These are phyloP conservation scores for Cynoglossus semilaevis DNA, from an alignment of 2,113 vertebrate genomes.

Conservation along the genomic window DNA sequence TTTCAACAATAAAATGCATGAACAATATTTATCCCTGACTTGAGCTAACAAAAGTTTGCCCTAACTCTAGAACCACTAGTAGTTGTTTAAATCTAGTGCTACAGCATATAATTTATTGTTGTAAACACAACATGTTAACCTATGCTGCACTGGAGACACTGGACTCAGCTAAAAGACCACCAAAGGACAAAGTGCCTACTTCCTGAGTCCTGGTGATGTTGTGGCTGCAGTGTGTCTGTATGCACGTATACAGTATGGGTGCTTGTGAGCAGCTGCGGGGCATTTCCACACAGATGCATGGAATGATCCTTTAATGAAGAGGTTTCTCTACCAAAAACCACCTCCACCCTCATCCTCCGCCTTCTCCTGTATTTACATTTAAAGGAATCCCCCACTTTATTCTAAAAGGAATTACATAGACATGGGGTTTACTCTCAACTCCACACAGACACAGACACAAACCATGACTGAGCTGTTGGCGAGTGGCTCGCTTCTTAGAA, in stretches of 20 bases:
- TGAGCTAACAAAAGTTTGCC: background rate
- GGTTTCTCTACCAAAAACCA: conserved; percentile 62
- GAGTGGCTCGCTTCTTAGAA: conserved; percentile 37
- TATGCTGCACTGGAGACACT: no score
- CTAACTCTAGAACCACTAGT: background rate
- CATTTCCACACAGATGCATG: conserved; percentile 73
- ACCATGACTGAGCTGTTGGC: conserved; percentile 55
- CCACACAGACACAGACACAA: conserved; percentile 8
- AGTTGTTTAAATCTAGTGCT: background rate
- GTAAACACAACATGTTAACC: no score
- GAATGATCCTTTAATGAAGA: conserved; percentile 69
- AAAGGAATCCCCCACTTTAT: conserved; percentile 68
- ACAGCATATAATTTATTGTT: background rate
- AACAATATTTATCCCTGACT: background rate
- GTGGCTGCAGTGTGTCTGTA: conserved; percentile 55
- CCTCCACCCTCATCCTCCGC: conserved; percentile 29
- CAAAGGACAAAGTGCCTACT: conserved; percentile 47
- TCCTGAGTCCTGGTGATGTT: conserved; percentile 61
- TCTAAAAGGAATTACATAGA: conserved; percentile 63
- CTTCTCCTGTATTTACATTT: conserved; percentile 40
- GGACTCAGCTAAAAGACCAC: no score
- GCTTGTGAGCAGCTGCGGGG: conserved; percentile 65
- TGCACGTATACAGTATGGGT: no score
- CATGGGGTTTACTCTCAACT: conserved; percentile 61
- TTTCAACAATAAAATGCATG: background rate